These are phyloP conservation scores for Bucco capensis DNA, from an alignment of 2,113 vertebrate species.

Conservation along the genomic window DNA sequence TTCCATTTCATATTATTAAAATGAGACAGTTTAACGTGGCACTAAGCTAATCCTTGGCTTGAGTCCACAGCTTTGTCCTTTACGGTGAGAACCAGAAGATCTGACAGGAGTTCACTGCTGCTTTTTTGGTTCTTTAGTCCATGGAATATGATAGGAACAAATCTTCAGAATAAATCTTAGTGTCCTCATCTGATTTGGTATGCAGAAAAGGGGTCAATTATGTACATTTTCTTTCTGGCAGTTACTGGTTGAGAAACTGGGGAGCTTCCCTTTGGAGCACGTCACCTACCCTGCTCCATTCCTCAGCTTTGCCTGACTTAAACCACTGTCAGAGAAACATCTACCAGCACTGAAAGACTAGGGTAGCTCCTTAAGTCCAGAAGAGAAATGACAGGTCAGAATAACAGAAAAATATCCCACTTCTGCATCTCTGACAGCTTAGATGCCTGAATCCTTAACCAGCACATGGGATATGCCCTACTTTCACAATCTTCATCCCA, in stretches of 20 bases:
- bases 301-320: background rate
- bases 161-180: background rate
- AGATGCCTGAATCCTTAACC: background rate
- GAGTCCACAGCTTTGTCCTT: background rate
- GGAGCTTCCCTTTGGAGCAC: background rate
- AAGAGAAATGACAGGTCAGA: background rate
- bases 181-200: background rate
- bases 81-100: background rate
- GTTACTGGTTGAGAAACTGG: background rate
- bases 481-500: background rate
- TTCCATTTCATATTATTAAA: background rate
- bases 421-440: background rate
- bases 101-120: background rate
- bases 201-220: background rate
- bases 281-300: background rate
- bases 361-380: background rate
- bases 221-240: background rate
- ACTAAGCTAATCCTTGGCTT: background rate
- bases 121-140: background rate
- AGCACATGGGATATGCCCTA: rapidly evolving
- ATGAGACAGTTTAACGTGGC: rapidly evolving
- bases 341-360: background rate
- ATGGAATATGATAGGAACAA: background rate
- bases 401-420: background rate
- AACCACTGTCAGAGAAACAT: background rate